Evolutionary conservation across 2,797 vertebrate species (phyloP).

Genomic region (Miichthys miiuy): DNA sequence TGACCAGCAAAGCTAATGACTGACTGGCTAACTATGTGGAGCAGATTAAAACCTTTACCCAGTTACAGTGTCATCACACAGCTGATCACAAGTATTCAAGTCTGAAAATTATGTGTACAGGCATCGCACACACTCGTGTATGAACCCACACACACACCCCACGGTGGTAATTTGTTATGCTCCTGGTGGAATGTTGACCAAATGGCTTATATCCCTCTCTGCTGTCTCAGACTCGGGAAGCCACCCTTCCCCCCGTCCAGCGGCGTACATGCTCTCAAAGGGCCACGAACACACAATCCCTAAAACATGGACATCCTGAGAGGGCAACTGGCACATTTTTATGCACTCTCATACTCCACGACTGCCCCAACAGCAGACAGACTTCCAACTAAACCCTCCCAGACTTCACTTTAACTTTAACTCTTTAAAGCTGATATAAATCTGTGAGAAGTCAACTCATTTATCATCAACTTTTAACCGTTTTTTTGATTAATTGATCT

Average conservation of each 20-base stretch:
- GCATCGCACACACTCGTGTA: background rate
- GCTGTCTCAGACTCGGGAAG: slow-evolving; percentile 60
- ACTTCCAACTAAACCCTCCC: background rate
- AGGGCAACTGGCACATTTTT: slow-evolving; percentile 24
- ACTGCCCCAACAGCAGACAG: background rate
- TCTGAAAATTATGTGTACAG: background rate
- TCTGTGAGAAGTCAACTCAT: background rate
- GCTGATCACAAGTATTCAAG: slow-evolving; percentile 13
- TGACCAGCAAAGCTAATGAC: slow-evolving; percentile 21
- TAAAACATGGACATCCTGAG: slow-evolving; percentile 42
- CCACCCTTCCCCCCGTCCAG: slow-evolving; percentile 67
- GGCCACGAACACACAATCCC: slow-evolving; percentile 20
- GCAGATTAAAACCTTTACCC: slow-evolving; percentile 30
- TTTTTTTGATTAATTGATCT: background rate
- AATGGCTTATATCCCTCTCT: slow-evolving; percentile 78
- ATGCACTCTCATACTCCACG: slow-evolving; percentile 1
- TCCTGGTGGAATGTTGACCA: slow-evolving; percentile 81
- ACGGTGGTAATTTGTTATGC: slow-evolving; percentile 74
- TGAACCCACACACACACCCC: slow-evolving; percentile 33
- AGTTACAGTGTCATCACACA: slow-evolving; percentile 28
- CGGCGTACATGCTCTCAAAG: slow-evolving; percentile 26
- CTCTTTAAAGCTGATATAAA: background rate
- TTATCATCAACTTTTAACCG: too few species aligned
- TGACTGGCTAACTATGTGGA: background rate
- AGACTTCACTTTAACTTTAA: background rate